Evolutionary conservation across 2,888 invertebrate genomes (phyloP).

Genomic region (Nephrotoma guestfalica): DNA sequence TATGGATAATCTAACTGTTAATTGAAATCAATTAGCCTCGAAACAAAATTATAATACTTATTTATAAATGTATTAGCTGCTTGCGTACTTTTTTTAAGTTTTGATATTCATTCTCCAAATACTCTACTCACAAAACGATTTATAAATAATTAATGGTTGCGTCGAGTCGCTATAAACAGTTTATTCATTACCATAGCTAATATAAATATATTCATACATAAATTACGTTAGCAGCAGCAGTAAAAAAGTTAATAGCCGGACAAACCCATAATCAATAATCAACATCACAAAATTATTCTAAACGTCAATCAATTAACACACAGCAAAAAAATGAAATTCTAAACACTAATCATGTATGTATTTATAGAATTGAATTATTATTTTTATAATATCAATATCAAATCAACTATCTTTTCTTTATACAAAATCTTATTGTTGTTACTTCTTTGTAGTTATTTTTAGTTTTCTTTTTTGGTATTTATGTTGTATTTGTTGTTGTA

Average conservation of each 20-base stretch:
- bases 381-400: background rate
- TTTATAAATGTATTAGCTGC: no score
- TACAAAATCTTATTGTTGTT: background rate
- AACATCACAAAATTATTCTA: background rate
- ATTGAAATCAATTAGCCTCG: no score
- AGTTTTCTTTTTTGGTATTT: background rate
- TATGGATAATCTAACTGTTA: no score
- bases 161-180: no score
- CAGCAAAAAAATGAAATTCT: background rate
- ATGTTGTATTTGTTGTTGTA: background rate
- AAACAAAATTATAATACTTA: no score
- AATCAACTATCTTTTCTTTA: background rate
- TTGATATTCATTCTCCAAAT: no score
- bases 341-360: background rate
- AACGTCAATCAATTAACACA: background rate
- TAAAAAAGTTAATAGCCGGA: background rate
- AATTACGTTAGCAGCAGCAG: background rate
- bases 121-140: no score
- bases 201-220: background rate
- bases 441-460: background rate
- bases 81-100: no score
- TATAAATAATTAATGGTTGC: no score
- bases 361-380: background rate
- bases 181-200: background rate
- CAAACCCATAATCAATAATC: background rate